Conservation (phyloP, 2,113 vertebrate genomes). For the Neolamprologus tretocephalus region DNA sequence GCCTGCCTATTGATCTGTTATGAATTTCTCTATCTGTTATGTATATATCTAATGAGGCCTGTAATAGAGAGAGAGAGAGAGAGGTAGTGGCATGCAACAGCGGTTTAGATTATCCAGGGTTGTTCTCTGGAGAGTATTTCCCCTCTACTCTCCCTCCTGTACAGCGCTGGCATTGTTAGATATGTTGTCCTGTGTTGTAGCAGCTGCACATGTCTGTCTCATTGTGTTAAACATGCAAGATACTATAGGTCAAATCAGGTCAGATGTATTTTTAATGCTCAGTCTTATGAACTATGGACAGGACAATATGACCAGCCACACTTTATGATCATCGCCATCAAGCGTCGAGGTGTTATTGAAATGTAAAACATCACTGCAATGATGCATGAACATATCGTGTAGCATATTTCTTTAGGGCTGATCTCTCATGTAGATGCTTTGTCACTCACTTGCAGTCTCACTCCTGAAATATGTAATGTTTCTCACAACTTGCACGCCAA, state of each 20-base stretch:
- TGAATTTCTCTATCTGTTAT: neutral
- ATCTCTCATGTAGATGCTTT: neutral
- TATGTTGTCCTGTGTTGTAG: neutral
- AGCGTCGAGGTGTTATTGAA: neutral
- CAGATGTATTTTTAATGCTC: neutral
- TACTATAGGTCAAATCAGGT: neutral
- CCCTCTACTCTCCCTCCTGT: neutral
- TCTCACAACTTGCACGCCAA: neutral
- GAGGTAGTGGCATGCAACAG: neutral
- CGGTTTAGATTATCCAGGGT: neutral
- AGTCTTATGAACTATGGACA: neutral
- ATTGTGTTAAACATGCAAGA: neutral
- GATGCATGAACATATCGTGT: neutral
- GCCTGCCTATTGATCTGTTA: neutral
- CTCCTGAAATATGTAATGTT: neutral
- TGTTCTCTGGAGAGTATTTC: neutral
- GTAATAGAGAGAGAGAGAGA: neutral
- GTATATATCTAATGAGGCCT: neutral
- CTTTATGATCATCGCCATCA: neutral
- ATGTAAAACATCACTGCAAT: neutral
- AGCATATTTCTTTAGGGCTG: neutral
- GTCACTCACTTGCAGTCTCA: neutral
- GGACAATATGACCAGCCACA: neutral
- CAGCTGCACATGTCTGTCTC: neutral
- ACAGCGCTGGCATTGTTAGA: neutral